phyloP scores from a whole-genome alignment of 1,140 invertebrate species.

The Drosophila auraria region DNA sequence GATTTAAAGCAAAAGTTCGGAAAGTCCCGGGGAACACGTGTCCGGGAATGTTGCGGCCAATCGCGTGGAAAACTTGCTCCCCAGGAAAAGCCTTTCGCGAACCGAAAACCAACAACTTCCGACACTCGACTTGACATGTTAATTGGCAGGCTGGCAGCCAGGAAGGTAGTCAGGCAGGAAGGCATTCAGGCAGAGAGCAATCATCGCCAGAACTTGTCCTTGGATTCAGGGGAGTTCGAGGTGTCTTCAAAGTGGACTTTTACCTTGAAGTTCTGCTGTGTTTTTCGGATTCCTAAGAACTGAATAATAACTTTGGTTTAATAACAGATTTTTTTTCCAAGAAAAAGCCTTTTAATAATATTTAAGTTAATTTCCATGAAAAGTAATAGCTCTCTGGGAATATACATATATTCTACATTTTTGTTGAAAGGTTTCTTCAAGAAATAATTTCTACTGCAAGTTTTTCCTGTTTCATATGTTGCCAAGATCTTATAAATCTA shows the following conservation, averaged over 20 bases:
- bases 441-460: background rate
- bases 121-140: slow-evolving; percentile 76
- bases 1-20: slow-evolving; percentile 44
- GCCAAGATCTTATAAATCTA: background rate
- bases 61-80: slow-evolving; percentile 43
- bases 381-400: background rate
- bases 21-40: slow-evolving; percentile 27
- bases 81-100: slow-evolving; percentile 58
- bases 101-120: slow-evolving; percentile 72
- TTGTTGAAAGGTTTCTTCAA: background rate
- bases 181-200: slow-evolving; percentile 21
- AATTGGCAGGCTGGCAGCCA: slow-evolving; percentile 60
- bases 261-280: too few species aligned
- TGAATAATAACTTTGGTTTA: background rate
- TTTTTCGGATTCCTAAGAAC: background rate
- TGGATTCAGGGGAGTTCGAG: background rate
- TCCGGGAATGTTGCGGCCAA: slow-evolving; percentile 50
- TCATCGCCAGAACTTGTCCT: slow-evolving; percentile 15
- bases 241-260: background rate
- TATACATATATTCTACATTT: background rate
- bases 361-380: background rate
- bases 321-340: too few species aligned
- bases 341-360: background rate
- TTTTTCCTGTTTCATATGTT: background rate
- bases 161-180: slow-evolving; percentile 1